phyloP scores from a whole-genome alignment of 2,113 vertebrate genomes.

The Manacus vitellinus region DNA sequence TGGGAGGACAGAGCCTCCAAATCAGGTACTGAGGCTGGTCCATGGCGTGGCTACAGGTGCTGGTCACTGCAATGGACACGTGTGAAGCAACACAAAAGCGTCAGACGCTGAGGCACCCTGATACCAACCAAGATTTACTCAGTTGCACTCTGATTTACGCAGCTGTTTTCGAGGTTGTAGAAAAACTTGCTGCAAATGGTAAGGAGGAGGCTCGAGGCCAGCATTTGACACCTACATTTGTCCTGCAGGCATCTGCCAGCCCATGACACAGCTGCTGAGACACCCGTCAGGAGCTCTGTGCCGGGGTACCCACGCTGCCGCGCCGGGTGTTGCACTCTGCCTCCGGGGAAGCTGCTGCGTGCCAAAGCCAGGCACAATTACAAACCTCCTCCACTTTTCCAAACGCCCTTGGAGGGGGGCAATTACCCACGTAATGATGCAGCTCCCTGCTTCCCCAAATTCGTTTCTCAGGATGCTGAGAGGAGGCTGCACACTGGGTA shows the following conservation, averaged over 20 bases:
- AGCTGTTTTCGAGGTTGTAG: neutral
- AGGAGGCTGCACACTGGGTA: neutral
- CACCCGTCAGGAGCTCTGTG: neutral
- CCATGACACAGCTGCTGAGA: neutral
- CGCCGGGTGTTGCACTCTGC: rapidly evolving
- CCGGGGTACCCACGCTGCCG: neutral
- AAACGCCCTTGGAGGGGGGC: neutral
- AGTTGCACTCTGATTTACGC: neutral
- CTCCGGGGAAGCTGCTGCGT: neutral
- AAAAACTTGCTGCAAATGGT: neutral
- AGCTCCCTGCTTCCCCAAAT: neutral
- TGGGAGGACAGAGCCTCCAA: neutral
- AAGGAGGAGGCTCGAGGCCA: neutral
- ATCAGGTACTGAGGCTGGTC: neutral
- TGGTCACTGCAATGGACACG: neutral
- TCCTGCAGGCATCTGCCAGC: neutral
- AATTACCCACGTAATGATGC: neutral
- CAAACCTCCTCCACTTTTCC: neutral
- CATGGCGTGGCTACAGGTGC: rapidly evolving
- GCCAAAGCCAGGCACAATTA: neutral
- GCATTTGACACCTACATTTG: neutral
- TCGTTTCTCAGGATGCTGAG: rapidly evolving
- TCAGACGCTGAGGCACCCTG: neutral
- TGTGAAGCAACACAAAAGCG: neutral
- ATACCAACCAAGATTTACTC: neutral